Base-by-base conservation (phyloP, 2,888 invertebrate species). In the Nycteola revayana region DNA sequence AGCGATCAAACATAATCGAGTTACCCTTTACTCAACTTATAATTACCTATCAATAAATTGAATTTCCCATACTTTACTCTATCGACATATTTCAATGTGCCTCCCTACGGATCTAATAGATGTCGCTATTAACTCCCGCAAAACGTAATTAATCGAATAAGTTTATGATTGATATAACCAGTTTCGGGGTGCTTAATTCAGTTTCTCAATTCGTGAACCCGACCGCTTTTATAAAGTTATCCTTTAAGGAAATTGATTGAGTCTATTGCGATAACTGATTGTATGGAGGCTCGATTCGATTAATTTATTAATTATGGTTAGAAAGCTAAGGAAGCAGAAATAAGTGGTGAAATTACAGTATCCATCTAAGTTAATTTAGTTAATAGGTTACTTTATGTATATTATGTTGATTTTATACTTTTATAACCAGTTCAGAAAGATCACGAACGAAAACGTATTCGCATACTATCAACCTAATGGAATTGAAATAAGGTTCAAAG, bases 91-190 rank as follows among this genome's bases (percentile, higher is more conserved):
- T 35, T 36, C 24, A 33, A 9, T 7, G 35, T 42, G 44, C 86
- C 66, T 60, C 83, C 61, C 79, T 84, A 60, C 53, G 44, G 42
- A 60, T 75, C 82, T 87, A 87, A 85, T 87, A 87, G 87, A 86
- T 87, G 88, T 86, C 84, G 86, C 88, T 86, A 88, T 88, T 88
- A 88, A 87, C 87, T 87, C 85, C 88, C 88, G 87, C 87, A 88
- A 88, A 88, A 88, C 85, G 87, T 88, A 88, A 88, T 88, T 88
- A 88, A 88, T 88, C 80, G 88, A 88, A 86, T 88, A 88, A 88
- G 84, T 88, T 88, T 88, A 88, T 88, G 88, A 88, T 88, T 88
- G 88, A 88, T 88, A 88, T 88, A 86, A 87, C 88, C 87, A 86
- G 88, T 85, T 85, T 86, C 68, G 86, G 81, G 83, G 84, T 70